Conservation (phyloP, 2,797 vertebrate species). For the Serranus cabrilla region DNA sequence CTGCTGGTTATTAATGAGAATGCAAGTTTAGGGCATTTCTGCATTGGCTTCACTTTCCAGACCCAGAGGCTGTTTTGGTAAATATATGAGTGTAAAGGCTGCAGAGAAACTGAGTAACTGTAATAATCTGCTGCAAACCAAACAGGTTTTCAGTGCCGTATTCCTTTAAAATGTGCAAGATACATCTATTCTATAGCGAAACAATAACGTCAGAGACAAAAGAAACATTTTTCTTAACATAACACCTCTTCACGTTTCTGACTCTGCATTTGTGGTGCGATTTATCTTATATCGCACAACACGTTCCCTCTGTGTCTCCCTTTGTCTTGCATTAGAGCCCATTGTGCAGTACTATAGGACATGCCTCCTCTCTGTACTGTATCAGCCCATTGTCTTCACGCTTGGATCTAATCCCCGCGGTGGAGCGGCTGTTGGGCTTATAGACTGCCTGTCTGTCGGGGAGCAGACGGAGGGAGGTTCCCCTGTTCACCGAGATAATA, state of each 20-base stretch:
- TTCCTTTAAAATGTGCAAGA: not conserved
- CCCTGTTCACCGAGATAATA: slow-evolving; percentile 72
- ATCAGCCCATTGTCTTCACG: slow-evolving; percentile 51
- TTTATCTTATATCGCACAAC: not conserved
- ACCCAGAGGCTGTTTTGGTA: too few species aligned
- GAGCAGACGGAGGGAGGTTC: slow-evolving; percentile 73
- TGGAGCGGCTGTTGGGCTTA: slow-evolving; percentile 55
- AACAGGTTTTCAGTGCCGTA: too few species aligned
- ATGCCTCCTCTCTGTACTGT: slow-evolving; percentile 29
- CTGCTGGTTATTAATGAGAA: too few species aligned
- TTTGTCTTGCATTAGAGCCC: slow-evolving; percentile 15
- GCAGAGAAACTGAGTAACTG: too few species aligned
- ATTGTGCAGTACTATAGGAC: slow-evolving; percentile 16
- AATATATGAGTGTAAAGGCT: too few species aligned
- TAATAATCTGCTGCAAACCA: too few species aligned
- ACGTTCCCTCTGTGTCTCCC: not conserved
- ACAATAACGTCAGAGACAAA: not conserved
- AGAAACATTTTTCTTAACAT: not conserved
- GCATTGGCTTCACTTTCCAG: too few species aligned
- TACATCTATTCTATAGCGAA: not conserved
- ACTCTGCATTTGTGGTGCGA: not conserved
- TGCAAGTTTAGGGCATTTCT: too few species aligned
- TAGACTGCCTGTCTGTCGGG: slow-evolving; percentile 50
- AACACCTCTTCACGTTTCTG: not conserved
- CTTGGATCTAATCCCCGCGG: slow-evolving; percentile 70